Evolutionary conservation across 2,888 invertebrate genomes (phyloP).

Genomic region (Hypolimnas misippus): DNA sequence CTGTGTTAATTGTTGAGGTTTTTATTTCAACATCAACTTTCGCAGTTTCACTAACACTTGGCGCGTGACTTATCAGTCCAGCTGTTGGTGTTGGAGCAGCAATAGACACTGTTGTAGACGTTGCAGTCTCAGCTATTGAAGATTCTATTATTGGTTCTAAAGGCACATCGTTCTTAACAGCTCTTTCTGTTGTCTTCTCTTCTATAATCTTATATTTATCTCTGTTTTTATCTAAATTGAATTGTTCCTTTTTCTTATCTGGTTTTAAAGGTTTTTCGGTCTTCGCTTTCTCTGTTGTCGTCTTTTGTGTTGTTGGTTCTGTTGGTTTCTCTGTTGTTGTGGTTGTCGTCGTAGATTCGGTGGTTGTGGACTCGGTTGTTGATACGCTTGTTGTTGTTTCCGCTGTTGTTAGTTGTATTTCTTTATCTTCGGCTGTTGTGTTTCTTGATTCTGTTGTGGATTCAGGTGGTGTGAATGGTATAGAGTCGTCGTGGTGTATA

Average conservation of each 20-base stretch:
- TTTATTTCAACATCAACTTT: slow-evolving; percentile 50
- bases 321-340: slow-evolving; percentile 52
- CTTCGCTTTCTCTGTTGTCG: slow-evolving; percentile 52
- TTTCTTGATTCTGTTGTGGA: slow-evolving; percentile 46
- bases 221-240: slow-evolving; percentile 63
- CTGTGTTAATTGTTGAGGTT: slow-evolving; percentile 66
- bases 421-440: slow-evolving; percentile 55
- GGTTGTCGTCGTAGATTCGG: slow-evolving; percentile 42
- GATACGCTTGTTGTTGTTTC: slow-evolving; percentile 49
- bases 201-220: slow-evolving; percentile 53
- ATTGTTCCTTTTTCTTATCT: slow-evolving; percentile 69
- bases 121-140: slow-evolving; percentile 55
- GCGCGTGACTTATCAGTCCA: slow-evolving; percentile 57
- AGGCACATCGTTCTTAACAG: slow-evolving; percentile 55
- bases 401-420: slow-evolving; percentile 54
- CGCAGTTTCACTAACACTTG: slow-evolving; percentile 48
- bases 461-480: slow-evolving; percentile 52
- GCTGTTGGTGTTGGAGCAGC: slow-evolving; percentile 69
- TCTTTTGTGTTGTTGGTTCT: slow-evolving; percentile 48
- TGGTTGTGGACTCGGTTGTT: slow-evolving; percentile 49
- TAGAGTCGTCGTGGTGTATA: slow-evolving; percentile 55
- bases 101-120: slow-evolving; percentile 38
- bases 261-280: slow-evolving; percentile 57
- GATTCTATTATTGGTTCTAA: slow-evolving; percentile 63
- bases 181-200: slow-evolving; percentile 51